Conservation (phyloP, 2,797 vertebrate genomes). For the Trachops cirrhosus region DNA sequence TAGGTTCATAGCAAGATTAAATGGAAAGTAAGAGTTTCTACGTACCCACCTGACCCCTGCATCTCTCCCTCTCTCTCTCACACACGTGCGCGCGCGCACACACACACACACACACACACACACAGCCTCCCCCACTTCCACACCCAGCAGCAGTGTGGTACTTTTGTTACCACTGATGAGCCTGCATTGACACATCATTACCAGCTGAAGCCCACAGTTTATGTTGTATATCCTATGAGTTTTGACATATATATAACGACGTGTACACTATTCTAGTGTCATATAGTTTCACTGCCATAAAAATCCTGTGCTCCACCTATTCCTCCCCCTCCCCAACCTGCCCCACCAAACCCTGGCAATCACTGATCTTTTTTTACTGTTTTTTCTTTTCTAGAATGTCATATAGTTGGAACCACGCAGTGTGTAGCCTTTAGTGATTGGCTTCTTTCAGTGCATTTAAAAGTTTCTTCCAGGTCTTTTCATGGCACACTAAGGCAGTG, state of each 20-base stretch:
- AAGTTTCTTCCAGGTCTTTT: not conserved
- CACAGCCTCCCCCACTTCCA: not conserved
- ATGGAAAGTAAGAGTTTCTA: not conserved
- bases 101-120: too few species aligned
- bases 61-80: too few species aligned
- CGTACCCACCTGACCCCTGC: not conserved
- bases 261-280: not conserved
- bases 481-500: not conserved
- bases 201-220: not conserved
- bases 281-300: not conserved
- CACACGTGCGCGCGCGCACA: too few species aligned
- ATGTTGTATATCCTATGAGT: not conserved
- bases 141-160: not conserved
- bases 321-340: not conserved
- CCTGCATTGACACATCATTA: not conserved
- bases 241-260: not conserved
- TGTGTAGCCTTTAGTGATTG: not conserved
- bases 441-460: not conserved
- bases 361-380: not conserved
- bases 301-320: not conserved
- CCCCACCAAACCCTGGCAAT: not conserved
- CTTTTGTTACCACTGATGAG: not conserved
- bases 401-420: not conserved
- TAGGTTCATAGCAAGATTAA: not conserved
- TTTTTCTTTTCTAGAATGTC: not conserved